Evolutionary conservation across 2,797 vertebrate species (phyloP).

Genomic region (Setipinna tenuifilis): DNA sequence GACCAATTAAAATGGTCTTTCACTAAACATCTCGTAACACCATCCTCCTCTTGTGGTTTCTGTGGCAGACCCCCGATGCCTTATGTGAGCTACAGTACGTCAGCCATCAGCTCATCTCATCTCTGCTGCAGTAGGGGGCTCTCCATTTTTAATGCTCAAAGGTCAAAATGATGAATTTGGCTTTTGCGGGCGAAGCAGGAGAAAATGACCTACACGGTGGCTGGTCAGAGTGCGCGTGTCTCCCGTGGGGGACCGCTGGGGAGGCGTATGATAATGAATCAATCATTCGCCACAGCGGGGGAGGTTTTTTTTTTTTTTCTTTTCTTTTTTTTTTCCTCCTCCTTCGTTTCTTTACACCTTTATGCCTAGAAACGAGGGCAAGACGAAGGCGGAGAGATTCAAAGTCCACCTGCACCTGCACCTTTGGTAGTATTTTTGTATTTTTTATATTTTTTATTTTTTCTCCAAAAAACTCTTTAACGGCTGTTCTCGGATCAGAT

Average conservation of each 20-base stretch:
- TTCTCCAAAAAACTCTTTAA: background rate
- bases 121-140: background rate
- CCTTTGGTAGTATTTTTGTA: background rate
- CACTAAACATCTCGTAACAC: background rate
- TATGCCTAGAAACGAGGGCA: background rate
- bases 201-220: constrained; percentile 12
- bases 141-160: constrained; percentile 15
- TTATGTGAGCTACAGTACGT: background rate
- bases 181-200: constrained; percentile 46
- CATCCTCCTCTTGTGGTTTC: background rate
- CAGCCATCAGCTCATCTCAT: too few species aligned
- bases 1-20: background rate
- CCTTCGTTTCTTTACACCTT: background rate
- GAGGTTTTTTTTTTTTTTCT: too few species aligned
- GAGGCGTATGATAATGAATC: background rate
- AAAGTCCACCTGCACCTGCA: background rate
- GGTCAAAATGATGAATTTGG: constrained; percentile 62
- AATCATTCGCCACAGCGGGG: constrained; percentile 3
- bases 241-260: background rate
- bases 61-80: background rate
- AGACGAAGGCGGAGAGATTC: background rate
- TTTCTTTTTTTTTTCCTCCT: too few species aligned
- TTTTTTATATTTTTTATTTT: too few species aligned
- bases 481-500: background rate
- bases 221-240: background rate